Base-by-base conservation (phyloP, 2,797 vertebrate species). In the Amniataba percoides region DNA sequence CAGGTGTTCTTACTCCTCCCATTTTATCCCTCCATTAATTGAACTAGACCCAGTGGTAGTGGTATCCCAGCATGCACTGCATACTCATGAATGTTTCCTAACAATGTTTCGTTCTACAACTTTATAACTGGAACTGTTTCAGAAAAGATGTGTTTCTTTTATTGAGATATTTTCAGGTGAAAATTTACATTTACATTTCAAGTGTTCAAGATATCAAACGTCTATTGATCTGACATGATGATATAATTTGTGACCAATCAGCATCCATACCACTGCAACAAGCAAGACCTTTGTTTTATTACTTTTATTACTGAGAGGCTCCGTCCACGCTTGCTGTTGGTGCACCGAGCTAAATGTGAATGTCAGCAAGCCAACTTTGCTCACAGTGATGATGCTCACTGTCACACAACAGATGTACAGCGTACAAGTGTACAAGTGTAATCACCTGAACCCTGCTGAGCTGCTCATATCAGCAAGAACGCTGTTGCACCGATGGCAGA, bases 381-480 rank as follows among this genome's bases (percentile, higher is more conserved):
- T n/a, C 45, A 48, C 45, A 48, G 10, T 48, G 45, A 48, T 19
- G 16, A 43, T 43, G 42, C 14, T 7, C 43, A 45, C 43, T 45
- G 43, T 45, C 49, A 23, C 21, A 52, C 49, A 45, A 18, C 7
- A 45, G 42, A 2, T 23, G 4, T 51, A 12, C 18, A 56, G 55
- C 5, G 27, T 31, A 31, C 27, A 10, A 12, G 23, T 19, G 55
- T 36, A 34, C 27, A 2, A 23, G 40, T 25, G 25, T 43, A 18
- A 19, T 61, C 58, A 43, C 39, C 58, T 45, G 42, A 59, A 55
- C 53, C 53, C 16, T 55, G 21, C 58, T 60, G 39, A 61, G 21
- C 23, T 61, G 23, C 2, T 21, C 7, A 64, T 21, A 36, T 34
- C 45, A 16, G 31, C 45, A 39, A 64, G 19, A 49, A 36, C 5